These are phyloP conservation scores for Sebastes minor DNA, from an alignment of 2,797 vertebrate genomes.

Conservation along the genomic window DNA sequence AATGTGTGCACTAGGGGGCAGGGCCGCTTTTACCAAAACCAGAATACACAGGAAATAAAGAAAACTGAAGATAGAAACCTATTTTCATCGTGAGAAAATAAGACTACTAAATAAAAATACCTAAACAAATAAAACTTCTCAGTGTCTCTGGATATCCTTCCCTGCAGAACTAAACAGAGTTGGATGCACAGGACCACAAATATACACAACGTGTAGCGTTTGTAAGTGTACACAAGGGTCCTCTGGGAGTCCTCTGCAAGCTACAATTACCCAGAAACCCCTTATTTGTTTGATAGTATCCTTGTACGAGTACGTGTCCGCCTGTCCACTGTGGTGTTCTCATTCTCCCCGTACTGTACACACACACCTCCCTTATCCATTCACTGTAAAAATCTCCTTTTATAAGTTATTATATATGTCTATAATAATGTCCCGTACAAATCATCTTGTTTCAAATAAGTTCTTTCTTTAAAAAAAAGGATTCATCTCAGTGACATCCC, in stretches of 20 bases:
- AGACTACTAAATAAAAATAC: not conserved
- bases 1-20: constrained; percentile 10
- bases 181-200: not conserved
- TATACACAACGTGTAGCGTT: not conserved
- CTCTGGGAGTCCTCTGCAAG: not conserved
- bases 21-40: constrained; percentile 3
- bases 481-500: not conserved
- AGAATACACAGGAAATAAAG: not conserved
- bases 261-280: not conserved
- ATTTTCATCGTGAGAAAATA: not conserved
- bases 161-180: not conserved
- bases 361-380: not conserved
- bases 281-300: not conserved
- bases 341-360: not conserved
- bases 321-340: not conserved
- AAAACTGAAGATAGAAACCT: not conserved
- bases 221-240: not conserved
- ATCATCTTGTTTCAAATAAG: not conserved
- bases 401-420: not conserved
- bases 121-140: not conserved
- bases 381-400: not conserved
- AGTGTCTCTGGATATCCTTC: not conserved
- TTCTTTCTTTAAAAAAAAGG: not conserved
- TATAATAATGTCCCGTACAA: not conserved
- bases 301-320: not conserved